These are phyloP conservation scores for Ectemnius continuus DNA, from an alignment of 2,888 invertebrate species.

Conservation along the genomic window DNA sequence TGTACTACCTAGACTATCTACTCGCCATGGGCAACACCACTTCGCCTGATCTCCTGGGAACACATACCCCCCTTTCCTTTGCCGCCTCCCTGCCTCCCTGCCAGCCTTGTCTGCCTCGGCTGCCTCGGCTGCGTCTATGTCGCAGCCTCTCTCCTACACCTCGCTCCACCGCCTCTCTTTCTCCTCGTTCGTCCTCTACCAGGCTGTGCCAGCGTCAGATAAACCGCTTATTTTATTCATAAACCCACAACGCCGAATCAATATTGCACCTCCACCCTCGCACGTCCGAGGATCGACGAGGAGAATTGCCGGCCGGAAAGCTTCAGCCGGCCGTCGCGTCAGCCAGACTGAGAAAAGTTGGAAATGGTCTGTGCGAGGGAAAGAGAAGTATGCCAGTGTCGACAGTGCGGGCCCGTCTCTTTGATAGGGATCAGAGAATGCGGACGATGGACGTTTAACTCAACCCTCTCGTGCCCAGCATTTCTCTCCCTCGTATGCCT, in stretches of 20 bases:
- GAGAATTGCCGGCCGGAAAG: background rate
- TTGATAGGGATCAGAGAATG: constrained; percentile 57
- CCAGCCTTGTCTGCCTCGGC: too few species aligned
- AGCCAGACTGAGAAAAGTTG: background rate
- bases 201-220: constrained; percentile 54
- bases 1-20: constrained; percentile 45
- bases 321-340: background rate
- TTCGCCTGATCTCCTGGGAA: constrained; percentile 64
- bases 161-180: background rate
- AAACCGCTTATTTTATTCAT: constrained; percentile 73
- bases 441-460: constrained; percentile 59
- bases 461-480: constrained; percentile 38
- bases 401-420: constrained; percentile 49
- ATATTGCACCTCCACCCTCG: constrained; percentile 58
- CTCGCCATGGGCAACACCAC: constrained; percentile 60
- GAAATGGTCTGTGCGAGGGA: background rate
- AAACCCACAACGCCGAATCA: constrained; percentile 67
- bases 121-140: constrained; percentile 8
- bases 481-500: constrained; percentile 10
- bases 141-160: background rate
- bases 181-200: constrained; percentile 36
- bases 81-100: background rate
- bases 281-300: constrained; percentile 24
- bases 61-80: constrained; percentile 42
- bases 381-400: constrained; percentile 30